Percentiles rank a stretch among this genome's conserved stretches.
phyloP scores from a whole-genome alignment of 1,140 invertebrate genomes.

The Mamestra configurata region DNA sequence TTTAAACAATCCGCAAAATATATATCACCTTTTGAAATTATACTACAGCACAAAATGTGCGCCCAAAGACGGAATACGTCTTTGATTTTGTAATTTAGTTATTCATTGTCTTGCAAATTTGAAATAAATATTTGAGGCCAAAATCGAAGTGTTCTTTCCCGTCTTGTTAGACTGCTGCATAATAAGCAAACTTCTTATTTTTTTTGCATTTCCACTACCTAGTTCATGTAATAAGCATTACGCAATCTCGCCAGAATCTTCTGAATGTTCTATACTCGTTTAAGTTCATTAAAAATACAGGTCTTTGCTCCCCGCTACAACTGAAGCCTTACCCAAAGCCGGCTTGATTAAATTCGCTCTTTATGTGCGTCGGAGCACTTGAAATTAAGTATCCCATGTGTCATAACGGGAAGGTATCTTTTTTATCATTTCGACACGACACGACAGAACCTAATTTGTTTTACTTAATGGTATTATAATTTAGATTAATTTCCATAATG shows the following conservation, averaged over 20 bases:
- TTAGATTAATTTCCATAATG: slow-evolving; percentile 51
- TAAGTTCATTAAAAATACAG: background rate
- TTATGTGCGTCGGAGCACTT: slow-evolving; percentile 65
- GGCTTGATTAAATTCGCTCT: slow-evolving; percentile 75
- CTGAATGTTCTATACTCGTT: no score
- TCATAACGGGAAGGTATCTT: slow-evolving; percentile 59
- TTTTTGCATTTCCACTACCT: background rate
- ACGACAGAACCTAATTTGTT: slow-evolving; percentile 64
- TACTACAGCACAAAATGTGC: no score
- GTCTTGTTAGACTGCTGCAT: no score
- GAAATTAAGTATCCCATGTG: slow-evolving; percentile 66
- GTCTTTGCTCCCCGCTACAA: slow-evolving; percentile 45
- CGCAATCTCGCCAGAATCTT: background rate
- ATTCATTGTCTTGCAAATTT: no score
- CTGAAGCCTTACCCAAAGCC: slow-evolving; percentile 49
- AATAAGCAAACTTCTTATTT: background rate
- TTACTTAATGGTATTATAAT: slow-evolving; percentile 59
- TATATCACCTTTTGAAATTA: no score
- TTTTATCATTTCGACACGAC: slow-evolving; percentile 58
- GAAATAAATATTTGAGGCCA: no score
- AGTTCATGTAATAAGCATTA: background rate
- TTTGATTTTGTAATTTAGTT: no score
- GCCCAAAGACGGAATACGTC: no score
- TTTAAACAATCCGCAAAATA: no score
- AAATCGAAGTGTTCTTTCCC: no score